A percentile compares a stretch with the other conserved stretches of the same genome.
phyloP scores from a whole-genome alignment of 64 coral and sea anemone species.

The Dendronephthya gigantea region DNA sequence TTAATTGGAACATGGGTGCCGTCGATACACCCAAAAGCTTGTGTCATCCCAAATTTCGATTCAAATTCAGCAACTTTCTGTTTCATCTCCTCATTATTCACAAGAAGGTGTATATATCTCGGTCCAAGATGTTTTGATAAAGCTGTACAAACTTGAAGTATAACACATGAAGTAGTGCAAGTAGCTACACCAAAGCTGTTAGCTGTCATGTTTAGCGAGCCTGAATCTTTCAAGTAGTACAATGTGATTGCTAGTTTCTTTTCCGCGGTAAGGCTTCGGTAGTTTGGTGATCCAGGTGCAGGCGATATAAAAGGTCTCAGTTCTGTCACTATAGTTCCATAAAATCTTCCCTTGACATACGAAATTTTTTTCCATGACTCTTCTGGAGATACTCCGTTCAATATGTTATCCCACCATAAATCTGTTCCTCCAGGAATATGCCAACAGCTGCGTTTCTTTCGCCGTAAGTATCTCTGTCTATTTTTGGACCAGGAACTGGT shows the following conservation, averaged over 20 bases:
- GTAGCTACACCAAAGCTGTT: not conserved
- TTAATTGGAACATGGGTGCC: slow-evolving; percentile 33
- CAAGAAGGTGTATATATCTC: not conserved
- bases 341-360: no score
- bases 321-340: no score
- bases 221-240: not conserved
- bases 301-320: no score
- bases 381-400: no score
- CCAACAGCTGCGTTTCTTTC: no score
- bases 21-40: slow-evolving; percentile 36
- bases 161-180: slow-evolving; percentile 1
- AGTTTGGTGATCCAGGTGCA: no score
- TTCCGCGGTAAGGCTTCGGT: no score
- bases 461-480: no score
- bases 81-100: slow-evolving; percentile 9
- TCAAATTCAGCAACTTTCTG: slow-evolving; percentile 35
- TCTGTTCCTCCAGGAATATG: no score
- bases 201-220: not conserved
- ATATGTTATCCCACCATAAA: no score
- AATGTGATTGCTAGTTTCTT: not conserved
- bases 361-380: no score
- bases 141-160: not conserved
- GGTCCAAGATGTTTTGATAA: slow-evolving; percentile 10
- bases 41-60: slow-evolving; percentile 33
- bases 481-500: no score